Conservation (phyloP, 2,797 vertebrate species). For the Pseudochromis fuscus region DNA sequence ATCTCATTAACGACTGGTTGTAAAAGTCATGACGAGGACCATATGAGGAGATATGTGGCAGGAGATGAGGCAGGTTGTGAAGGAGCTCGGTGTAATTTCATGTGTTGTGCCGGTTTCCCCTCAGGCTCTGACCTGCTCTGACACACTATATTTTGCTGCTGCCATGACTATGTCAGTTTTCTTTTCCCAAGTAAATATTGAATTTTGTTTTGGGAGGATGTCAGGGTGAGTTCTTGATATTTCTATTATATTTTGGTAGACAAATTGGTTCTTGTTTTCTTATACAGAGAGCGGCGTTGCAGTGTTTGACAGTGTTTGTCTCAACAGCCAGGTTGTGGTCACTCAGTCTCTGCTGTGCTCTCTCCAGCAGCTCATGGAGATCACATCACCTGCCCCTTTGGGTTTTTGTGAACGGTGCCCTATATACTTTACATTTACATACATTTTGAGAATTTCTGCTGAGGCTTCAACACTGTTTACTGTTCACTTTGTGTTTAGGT, state of each 20-base stretch:
- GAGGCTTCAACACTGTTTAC: no score
- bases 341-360: constrained; percentile 7
- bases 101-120: constrained; percentile 21
- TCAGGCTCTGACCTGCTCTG: constrained; percentile 25
- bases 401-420: not conserved
- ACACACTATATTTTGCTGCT: constrained; percentile 21
- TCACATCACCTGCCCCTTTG: constrained; percentile 2
- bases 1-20: not conserved
- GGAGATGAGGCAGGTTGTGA: constrained; percentile 1
- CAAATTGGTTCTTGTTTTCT: not conserved
- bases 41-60: not conserved
- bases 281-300: not conserved
- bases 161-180: constrained; percentile 4
- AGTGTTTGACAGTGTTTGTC: constrained; percentile 22
- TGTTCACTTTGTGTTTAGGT: not conserved
- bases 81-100: not conserved
- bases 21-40: not conserved
- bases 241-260: not conserved
- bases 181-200: constrained; percentile 13
- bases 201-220: constrained; percentile 7
- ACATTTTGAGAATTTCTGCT: not conserved
- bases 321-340: constrained; percentile 9
- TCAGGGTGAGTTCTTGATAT: not conserved
- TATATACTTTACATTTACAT: not conserved
- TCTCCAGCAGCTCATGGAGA: not conserved